Evolutionary conservation across 1,140 invertebrate genomes (phyloP), one percentile per base, ranked within the genome.

Genomic region (Batillaria attramentaria): DNA sequence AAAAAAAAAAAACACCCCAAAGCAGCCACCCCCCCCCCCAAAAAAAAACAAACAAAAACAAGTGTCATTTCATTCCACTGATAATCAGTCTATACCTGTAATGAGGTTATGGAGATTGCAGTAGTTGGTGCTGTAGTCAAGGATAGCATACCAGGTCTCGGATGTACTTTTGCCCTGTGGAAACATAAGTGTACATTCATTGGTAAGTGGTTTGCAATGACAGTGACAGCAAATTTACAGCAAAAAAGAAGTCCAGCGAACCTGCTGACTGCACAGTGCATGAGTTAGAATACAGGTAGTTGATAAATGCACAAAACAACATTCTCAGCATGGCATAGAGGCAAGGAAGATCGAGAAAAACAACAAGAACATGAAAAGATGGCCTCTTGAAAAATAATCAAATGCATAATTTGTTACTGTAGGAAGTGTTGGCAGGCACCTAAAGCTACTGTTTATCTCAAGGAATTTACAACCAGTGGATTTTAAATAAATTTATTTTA

Each of bases 71-170:
- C 28, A 20, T n/a, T n/a, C n/a, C n/a, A n/a, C n/a, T n/a, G n/a
- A n/a, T n/a, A n/a, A n/a, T n/a, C n/a, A 69, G 35, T 35, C 18
- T 46, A 54, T 82, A 89, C 89, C 89, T 86, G 85, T 89, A 18
- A 93, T 87, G 35, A 93, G 84, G 82, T 92, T 93, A 60, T 92
- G 87, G 16, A 93, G 83, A 81, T 92, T 93, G 77, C 92, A 92
- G 82, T 92, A 93, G 85, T 93, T 93, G n/a, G 91, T 92, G 18
- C 91, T 89, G 83, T 90, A 91, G 83, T 93, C 92, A 24, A 92
- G 84, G 13, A 92, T 78, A 46, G 92, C 92, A 84, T 91, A 92
- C 88, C 90, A 92, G 3, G 87, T 85, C 73, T 91, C 84, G 3
- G 92, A 92, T 13, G 87, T 88, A 13, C 92, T 92, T 72, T 85